Evolutionary conservation across 2,888 invertebrate genomes (phyloP), one percentile per base, ranked within the genome.

Genomic region (Parnassius orleans): DNA sequence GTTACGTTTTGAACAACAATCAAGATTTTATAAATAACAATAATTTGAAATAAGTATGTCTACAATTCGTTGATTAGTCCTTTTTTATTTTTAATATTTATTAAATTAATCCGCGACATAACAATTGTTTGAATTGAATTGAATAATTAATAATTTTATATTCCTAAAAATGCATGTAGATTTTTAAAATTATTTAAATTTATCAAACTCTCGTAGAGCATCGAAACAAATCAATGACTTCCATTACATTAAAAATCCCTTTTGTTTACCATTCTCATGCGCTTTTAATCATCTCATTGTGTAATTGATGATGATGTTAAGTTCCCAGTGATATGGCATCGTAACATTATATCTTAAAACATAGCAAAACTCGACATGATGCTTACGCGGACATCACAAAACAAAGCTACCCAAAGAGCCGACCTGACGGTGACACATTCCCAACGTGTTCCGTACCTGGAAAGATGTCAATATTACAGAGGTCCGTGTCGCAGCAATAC

Each of bases 401-500:
- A 76, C 76, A 87, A 73, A 87, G 88, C 87, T 77, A 72, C 84
- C 87, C 83, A 76, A 66, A 74, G 68, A 71, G 72, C 69, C 73
- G 75, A 72, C 78, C 80, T 69, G 77, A 82, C 58, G 62, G 62
- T 81, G 79, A 74, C 81, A 84, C 83, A 84, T 81, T 80, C 78
- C 76, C 72, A 70, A 75, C 68, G 66, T 69, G 72, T 78, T 80
- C 83, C 81, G 80, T 89, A 90, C 90, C 90, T 87, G 83, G 71
- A 75, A 81, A 75, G 74, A 80, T 70, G 77, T 78, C 74, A 78
- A 80, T 83, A 80, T 95, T 95, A 94, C 96, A 96, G 93, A 92
- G 94, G 93, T 95, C 95, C 84, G 92, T 90, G 76, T 92, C 83
- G 91, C 95, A 95, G 94, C 95, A 95, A 72, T 79, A 78, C 69